Conservation (phyloP, 2,797 vertebrate genomes). For the Philypnodon macrostomus region DNA sequence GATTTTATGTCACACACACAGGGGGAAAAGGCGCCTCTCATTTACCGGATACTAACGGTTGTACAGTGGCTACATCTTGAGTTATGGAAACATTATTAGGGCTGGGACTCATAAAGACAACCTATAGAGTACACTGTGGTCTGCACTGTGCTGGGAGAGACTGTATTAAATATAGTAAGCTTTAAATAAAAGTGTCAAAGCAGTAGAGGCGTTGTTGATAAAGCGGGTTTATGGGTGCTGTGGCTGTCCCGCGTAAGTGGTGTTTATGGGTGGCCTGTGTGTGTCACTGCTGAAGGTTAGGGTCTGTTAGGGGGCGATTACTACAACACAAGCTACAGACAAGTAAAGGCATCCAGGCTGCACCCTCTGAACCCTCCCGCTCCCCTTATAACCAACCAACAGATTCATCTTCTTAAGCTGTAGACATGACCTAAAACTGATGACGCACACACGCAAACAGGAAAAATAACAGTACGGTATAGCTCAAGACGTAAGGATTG, state of each 20-base stretch:
- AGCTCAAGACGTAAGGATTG: not conserved
- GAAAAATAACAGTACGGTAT: conserved; percentile 19
- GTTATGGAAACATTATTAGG: conserved; percentile 29
- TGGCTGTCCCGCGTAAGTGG: conserved; percentile 33
- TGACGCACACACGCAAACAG: conserved; percentile 41
- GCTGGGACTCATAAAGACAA: conserved; percentile 14
- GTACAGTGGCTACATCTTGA: conserved; percentile 28
- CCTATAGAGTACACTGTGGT: conserved; percentile 14
- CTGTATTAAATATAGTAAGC: conserved; percentile 40
- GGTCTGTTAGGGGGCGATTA: conserved; percentile 39
- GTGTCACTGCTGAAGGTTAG: conserved; percentile 29
- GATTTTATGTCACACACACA: conserved; percentile 37
- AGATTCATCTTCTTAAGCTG: conserved; percentile 65
- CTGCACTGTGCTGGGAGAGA: conserved; percentile 20
- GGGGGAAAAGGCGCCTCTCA: conserved; percentile 30
- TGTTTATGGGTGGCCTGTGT: conserved; percentile 41
- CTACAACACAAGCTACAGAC: conserved; percentile 19
- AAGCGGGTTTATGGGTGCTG: conserved; percentile 31
- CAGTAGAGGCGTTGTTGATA: conserved; percentile 40
- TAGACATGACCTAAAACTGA: conserved; percentile 61
- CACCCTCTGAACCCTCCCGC: conserved; percentile 33
- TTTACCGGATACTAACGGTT: conserved; percentile 34
- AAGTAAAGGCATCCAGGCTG: conserved; percentile 35
- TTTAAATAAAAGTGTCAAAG: conserved; percentile 56
- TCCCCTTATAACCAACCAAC: conserved; percentile 42